Evolutionary conservation across 2,888 invertebrate species (phyloP).

Genomic region (Cyaniris semiargus): DNA sequence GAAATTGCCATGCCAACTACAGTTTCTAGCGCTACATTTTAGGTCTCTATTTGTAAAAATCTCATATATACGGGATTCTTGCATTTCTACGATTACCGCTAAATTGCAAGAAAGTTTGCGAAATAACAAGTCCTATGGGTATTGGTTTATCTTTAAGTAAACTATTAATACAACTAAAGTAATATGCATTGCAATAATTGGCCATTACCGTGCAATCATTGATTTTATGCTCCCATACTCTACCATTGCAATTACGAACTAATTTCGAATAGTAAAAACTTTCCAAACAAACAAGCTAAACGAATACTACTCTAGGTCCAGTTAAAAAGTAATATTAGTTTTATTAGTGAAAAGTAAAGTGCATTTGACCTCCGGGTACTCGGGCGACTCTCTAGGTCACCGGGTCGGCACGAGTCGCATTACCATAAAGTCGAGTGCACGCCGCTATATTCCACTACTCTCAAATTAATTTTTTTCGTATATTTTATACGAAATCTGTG

Average conservation of each 20-base stretch:
- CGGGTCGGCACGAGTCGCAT: slow-evolving; percentile 9
- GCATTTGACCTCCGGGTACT: slow-evolving; percentile 2
- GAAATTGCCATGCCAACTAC: no score
- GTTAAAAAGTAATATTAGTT: slow-evolving; percentile 6
- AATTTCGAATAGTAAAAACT: not conserved
- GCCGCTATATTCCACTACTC: not conserved
- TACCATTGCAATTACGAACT: not conserved
- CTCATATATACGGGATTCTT: no score
- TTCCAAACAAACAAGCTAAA: not conserved
- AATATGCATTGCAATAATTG: no score
- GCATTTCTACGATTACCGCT: no score
- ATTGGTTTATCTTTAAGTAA: no score
- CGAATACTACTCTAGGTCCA: not conserved
- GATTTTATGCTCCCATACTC: not conserved
- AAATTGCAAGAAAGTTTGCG: no score
- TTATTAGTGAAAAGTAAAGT: slow-evolving; percentile 8
- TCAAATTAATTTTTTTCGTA: slow-evolving; percentile 14
- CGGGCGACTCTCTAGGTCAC: not conserved
- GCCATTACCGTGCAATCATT: not conserved
- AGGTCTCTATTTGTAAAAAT: no score
- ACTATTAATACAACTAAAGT: no score
- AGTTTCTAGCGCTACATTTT: no score
- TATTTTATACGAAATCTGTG: slow-evolving; percentile 20
- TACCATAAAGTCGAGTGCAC: slow-evolving; percentile 17
- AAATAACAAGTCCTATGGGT: no score